A percentile compares a stretch with the other conserved stretches of the same genome.
phyloP scores from a whole-genome alignment of 2,888 invertebrate species.

The Rhagophthalmus giganteus region DNA sequence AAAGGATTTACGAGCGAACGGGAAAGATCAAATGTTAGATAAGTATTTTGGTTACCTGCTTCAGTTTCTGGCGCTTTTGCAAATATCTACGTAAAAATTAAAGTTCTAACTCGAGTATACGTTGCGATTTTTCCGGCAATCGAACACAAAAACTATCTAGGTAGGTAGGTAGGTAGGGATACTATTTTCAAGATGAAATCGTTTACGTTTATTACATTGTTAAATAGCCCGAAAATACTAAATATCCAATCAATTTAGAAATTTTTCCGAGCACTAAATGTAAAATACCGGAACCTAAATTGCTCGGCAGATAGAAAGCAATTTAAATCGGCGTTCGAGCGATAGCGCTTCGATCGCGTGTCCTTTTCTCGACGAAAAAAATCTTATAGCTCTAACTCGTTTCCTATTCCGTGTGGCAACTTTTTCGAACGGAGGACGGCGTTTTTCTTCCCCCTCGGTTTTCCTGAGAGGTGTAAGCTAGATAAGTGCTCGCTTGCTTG shows the following conservation, averaged over 20 bases:
- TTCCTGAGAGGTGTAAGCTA: slow-evolving; percentile 32
- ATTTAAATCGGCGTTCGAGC: slow-evolving; percentile 30
- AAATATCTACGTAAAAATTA: too few species aligned
- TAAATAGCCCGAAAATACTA: slow-evolving; percentile 15
- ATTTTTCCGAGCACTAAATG: slow-evolving; percentile 20
- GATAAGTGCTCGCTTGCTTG: slow-evolving; percentile 33
- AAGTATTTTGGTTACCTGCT: too few species aligned
- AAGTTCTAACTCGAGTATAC: too few species aligned
- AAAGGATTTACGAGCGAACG: too few species aligned
- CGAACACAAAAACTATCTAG: too few species aligned
- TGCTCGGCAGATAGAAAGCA: slow-evolving; percentile 19
- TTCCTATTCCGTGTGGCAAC: not conserved
- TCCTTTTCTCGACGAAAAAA: slow-evolving; percentile 6
- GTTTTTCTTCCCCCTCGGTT: slow-evolving; percentile 14
- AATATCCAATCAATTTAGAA: slow-evolving; percentile 14
- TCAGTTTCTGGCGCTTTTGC: not conserved
- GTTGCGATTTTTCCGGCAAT: too few species aligned
- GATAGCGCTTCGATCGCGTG: slow-evolving; percentile 27
- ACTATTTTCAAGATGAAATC: slow-evolving; percentile 9
- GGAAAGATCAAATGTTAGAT: too few species aligned
- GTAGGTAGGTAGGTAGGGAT: too few species aligned
- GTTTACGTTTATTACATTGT: slow-evolving; percentile 6
- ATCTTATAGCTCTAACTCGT: not conserved
- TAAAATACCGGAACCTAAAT: slow-evolving; percentile 23
- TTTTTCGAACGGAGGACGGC: not conserved